Base-by-base conservation (phyloP, 2,113 vertebrate genomes). In the Rhinopomastus cyanomelas region DNA sequence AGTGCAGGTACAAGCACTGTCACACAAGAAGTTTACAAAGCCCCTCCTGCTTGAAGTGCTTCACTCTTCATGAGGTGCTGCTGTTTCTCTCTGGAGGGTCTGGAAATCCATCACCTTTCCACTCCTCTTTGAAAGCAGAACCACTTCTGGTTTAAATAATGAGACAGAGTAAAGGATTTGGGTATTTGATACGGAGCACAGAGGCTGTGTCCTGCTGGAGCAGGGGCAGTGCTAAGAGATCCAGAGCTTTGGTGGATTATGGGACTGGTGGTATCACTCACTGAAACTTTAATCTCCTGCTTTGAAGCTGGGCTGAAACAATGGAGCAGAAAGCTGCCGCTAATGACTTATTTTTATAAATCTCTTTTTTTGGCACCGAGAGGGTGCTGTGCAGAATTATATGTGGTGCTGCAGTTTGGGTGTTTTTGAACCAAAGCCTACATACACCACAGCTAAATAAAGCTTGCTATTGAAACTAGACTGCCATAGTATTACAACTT, bases 201-300 rank as follows among this genome's bases (percentile, higher is more conserved):
- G 55, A 68, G 73, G 34, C 60, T 85, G 37, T 51, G 10, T 46
- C 11, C 22, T n/a, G 3, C 1, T 22, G 34, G n/a, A 83, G 19
- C 7, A 66, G 48, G 27, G 51, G 52, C 42, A 62, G 17, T 0
- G 0, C 52, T 16, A 48, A 37, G 18, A 9, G 71, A 79, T 86
- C 39, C 8, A 7, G 32, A 37, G 81, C 29, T 85, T 96, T 87
- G 51, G 36, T 87, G 55, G 78, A 64, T 93, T 92, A 82, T 0
- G 5, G 49, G 68, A 22, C 52, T 81, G 62, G 36, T 78, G 36
- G 48, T 64, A 49, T 86, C 3, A 8, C 64, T 94, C 48, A 64
- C 52, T 77, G 74, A 59, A 85, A 90, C 23, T 13, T 93, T 89
- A 71, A 82, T 91, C 75, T 82, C 29, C 42, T 83, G 52, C 82